Percentiles rank a stretch among this genome's conserved stretches.
Conservation (phyloP, 2,888 invertebrate species). For the Melinopterus prodromus region DNA sequence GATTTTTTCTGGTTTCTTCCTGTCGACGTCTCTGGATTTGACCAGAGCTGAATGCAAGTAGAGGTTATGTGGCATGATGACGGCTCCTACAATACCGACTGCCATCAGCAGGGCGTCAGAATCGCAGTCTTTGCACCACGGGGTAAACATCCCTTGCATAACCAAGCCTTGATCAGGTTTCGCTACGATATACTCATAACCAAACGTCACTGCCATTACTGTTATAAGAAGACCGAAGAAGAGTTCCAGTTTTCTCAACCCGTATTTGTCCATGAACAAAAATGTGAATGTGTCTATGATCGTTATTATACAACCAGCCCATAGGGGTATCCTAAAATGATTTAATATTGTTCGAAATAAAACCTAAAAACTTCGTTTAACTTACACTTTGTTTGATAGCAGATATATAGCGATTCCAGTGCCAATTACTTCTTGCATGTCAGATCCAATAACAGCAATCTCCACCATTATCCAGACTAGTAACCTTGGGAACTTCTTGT, state of each 20-base stretch:
- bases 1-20: slow-evolving; percentile 73
- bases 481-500: slow-evolving; percentile 76
- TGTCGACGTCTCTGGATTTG: slow-evolving; percentile 83
- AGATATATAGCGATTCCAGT: slow-evolving; percentile 87
- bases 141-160: slow-evolving; percentile 78
- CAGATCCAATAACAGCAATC: slow-evolving; percentile 89
- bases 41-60: slow-evolving; percentile 90
- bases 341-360: background rate
- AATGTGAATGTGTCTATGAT: slow-evolving; percentile 88
- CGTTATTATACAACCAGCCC: slow-evolving; percentile 84
- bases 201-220: slow-evolving; percentile 87
- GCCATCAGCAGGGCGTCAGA: slow-evolving; percentile 73
- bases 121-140: slow-evolving; percentile 78
- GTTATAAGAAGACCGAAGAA: slow-evolving; percentile 83
- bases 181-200: slow-evolving; percentile 81
- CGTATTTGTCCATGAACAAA: slow-evolving; percentile 84
- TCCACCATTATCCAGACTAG: slow-evolving; percentile 90
- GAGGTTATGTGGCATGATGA: slow-evolving; percentile 92
- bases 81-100: slow-evolving; percentile 81
- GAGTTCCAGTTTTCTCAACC: slow-evolving; percentile 80
- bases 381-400: slow-evolving; percentile 78
- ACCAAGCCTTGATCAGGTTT: slow-evolving; percentile 75
- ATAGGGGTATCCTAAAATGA: slow-evolving; percentile 72
- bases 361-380: slow-evolving; percentile 56
- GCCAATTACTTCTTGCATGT: slow-evolving; percentile 93